A percentile compares a stretch with the other conserved stretches of the same genome.
These are phyloP conservation scores for Pangasianodon hypophthalmus DNA, from an alignment of 2,113 vertebrate genomes.

Conservation along the genomic window DNA sequence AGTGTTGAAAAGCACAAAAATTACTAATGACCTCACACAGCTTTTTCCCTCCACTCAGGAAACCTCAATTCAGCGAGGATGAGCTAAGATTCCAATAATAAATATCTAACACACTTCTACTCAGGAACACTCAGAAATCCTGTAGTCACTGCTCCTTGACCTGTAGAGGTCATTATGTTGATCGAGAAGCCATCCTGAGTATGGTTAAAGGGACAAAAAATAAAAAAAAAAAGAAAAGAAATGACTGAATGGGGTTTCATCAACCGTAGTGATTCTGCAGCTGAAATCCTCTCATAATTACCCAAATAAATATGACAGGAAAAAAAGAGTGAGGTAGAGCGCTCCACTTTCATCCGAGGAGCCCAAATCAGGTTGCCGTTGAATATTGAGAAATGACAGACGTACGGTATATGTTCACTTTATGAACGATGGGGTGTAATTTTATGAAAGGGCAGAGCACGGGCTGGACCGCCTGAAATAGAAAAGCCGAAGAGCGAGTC, in stretches of 20 bases:
- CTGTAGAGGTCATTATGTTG: background rate
- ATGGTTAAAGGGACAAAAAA: background rate
- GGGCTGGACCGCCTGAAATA: slow-evolving; percentile 13
- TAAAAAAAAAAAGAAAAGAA: too few species aligned
- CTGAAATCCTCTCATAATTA: background rate
- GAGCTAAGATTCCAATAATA: background rate
- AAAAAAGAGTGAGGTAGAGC: background rate
- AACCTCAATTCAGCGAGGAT: background rate
- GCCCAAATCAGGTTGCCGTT: background rate
- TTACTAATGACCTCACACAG: slow-evolving; percentile 34
- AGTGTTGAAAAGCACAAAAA: background rate
- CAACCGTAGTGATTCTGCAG: background rate
- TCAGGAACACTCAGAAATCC: slow-evolving; percentile 11
- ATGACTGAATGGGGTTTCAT: background rate
- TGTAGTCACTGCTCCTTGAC: slow-evolving; percentile 1
- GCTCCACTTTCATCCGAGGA: background rate
- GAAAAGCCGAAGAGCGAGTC: background rate
- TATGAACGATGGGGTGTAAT: slow-evolving; percentile 22
- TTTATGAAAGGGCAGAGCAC: slow-evolving; percentile 23
- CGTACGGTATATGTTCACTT: background rate
- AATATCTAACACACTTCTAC: background rate
- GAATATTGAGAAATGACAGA: slow-evolving; percentile 16
- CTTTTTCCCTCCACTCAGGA: background rate
- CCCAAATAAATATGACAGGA: background rate
- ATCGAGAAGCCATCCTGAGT: background rate